phyloP scores from a whole-genome alignment of 2,888 invertebrate species.

The Tetragnatha montana region DNA sequence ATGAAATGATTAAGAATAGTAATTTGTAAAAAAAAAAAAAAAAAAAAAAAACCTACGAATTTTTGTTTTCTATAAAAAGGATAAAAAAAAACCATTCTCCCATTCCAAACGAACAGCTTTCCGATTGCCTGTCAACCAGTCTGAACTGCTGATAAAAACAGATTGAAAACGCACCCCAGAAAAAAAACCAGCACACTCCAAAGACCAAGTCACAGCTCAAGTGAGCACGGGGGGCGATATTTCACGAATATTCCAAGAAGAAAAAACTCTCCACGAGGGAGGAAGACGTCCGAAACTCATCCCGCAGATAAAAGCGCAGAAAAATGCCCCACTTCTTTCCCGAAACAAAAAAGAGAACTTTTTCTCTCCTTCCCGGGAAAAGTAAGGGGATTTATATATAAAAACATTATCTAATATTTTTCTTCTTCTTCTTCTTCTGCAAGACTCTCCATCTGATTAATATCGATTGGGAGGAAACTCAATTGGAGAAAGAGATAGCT shows the following conservation, averaged over 20 bases:
- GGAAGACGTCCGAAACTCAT: constrained; percentile 2
- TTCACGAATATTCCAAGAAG: not conserved
- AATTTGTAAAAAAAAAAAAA: too few relatives aligned
- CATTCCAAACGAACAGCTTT: not conserved
- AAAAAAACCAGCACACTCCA: not conserved
- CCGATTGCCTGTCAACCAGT: not conserved
- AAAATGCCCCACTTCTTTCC: constrained; percentile 9
- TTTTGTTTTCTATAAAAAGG: too few relatives aligned
- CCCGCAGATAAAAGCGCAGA: constrained; percentile 16
- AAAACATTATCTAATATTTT: constrained; percentile 55
- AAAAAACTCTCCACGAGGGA: constrained; percentile 25
- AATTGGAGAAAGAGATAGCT: constrained; percentile 44
- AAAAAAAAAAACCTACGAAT: too few relatives aligned
- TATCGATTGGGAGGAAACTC: constrained; percentile 46
- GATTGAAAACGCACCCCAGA: not conserved
- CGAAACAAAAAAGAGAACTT: not conserved
- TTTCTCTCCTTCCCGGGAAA: not conserved
- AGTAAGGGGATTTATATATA: constrained; percentile 3
- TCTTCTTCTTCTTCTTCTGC: constrained; percentile 7
- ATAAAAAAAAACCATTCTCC: too few relatives aligned
- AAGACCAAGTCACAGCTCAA: not conserved
- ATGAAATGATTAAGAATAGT: too few relatives aligned
- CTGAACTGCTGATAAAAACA: not conserved
- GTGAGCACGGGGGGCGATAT: not conserved
- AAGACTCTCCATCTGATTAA: constrained; percentile 18